Base-by-base conservation (phyloP, 2,113 vertebrate species). In the Urocitellus parryii region DNA sequence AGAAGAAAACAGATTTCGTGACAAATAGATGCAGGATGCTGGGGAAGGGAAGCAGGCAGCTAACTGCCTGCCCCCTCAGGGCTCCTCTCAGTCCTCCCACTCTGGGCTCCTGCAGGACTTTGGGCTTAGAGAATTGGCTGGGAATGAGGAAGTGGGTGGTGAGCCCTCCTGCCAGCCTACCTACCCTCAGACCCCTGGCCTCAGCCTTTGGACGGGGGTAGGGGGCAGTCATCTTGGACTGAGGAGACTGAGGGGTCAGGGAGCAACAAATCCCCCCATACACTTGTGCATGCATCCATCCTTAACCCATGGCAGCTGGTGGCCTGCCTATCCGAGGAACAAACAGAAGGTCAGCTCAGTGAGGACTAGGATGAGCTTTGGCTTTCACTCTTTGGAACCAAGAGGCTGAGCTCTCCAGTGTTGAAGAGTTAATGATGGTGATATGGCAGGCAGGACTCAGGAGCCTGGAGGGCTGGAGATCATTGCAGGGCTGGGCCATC, bases 1-100 rank as follows among this genome's bases (percentile, higher is more conserved):
- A 97, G 63, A 70, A 89, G 25, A 63, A 96, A 94, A 78, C 76
- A 92, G 90, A 72, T 58, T 74, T 90, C n/a, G 18, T 81, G 91
- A 95, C 78, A 92, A 78, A 72, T 72, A 92, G 70, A 37, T 95
- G 29, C 72, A 12, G 94, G 34, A 70, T 70, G 67, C 67, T 17
- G 16, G 67, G 58, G 45, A 83, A 87, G 81, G 61, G 78, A 96
- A 92, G 81, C 29, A 63, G 53, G 12, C 53, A 95, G 89, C 86
- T 74, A 78, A 84, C 88, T 87, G 72, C 92, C 92, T 77, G 56
- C 81, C 91, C 74, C 61, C 73, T 67, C 77, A 51, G 51, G 32
- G 37, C 32, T 94, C 88, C 61, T 53, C 4, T 25, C 8, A 6
- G 18, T 18, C 42, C n/a, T 42, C 32, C 24, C 13, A 4, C 84